A percentile compares a stretch with the other conserved stretches of the same genome.
phyloP scores from a whole-genome alignment of 2,797 vertebrate genomes.

The Trematomus bernacchii region DNA sequence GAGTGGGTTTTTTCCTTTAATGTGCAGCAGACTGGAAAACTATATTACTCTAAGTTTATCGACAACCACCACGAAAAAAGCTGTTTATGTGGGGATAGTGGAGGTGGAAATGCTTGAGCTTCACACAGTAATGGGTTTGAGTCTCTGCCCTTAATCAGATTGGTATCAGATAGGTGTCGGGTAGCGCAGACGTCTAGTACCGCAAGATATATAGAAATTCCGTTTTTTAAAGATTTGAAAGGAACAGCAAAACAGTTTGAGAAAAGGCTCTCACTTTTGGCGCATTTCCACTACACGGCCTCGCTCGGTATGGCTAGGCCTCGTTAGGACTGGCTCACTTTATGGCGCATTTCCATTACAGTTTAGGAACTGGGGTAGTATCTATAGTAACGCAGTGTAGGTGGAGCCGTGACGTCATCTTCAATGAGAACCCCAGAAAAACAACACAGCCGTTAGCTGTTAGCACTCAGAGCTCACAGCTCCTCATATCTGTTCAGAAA shows the following conservation, averaged over 20 bases:
- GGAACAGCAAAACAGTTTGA: neutral
- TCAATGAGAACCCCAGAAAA: too few relatives aligned
- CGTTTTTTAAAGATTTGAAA: slow-evolving; percentile 7
- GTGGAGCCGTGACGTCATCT: too few relatives aligned
- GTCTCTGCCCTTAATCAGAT: slow-evolving; percentile 37
- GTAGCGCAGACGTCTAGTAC: slow-evolving; percentile 18
- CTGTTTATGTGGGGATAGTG: slow-evolving; percentile 16
- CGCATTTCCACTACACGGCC: too few relatives aligned
- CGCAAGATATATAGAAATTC: neutral
- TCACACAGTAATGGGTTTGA: slow-evolving; percentile 36
- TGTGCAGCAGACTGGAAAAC: slow-evolving; percentile 39
- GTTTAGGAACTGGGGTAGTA: too few relatives aligned
- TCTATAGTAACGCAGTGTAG: too few relatives aligned
- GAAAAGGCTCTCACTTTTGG: neutral
- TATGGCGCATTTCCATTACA: too few relatives aligned
- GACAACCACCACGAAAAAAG: slow-evolving; percentile 16
- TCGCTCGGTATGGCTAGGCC: too few relatives aligned
- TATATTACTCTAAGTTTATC: slow-evolving; percentile 26
- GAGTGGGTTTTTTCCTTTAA: slow-evolving; percentile 27
- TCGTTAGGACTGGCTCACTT: too few relatives aligned
- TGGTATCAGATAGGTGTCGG: slow-evolving; percentile 46
- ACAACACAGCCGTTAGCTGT: too few relatives aligned
- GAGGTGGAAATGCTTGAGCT: slow-evolving; percentile 31
- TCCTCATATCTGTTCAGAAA: too few relatives aligned
- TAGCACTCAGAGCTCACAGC: too few relatives aligned